phyloP scores from a whole-genome alignment of 2,888 invertebrate genomes.

The Drosophila infuscata region DNA sequence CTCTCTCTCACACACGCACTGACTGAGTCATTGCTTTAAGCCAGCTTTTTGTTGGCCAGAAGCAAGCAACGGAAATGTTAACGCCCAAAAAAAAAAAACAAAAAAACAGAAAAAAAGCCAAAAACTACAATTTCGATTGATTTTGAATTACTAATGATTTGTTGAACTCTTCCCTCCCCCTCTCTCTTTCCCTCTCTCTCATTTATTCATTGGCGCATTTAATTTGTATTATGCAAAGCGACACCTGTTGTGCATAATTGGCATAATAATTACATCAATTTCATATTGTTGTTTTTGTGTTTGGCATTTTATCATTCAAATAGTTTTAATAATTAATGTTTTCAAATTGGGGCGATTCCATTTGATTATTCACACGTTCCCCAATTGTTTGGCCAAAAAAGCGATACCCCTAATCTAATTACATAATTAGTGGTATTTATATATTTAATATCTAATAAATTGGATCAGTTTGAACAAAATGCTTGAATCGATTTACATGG shows the following conservation, averaged over 20 bases:
- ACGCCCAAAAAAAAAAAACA: background rate
- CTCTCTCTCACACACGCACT: constrained; percentile 12
- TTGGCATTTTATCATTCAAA: constrained; percentile 7
- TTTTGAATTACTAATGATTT: constrained; percentile 35
- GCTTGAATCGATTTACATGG: background rate
- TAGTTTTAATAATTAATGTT: background rate
- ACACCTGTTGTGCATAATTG: constrained; percentile 32
- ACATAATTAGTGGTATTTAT: background rate
- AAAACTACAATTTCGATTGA: constrained; percentile 22
- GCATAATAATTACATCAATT: constrained; percentile 40
- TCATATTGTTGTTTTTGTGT: background rate
- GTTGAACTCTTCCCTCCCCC: background rate
- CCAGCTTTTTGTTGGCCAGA: constrained; percentile 21
- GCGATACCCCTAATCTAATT: background rate
- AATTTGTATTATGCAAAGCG: constrained; percentile 41
- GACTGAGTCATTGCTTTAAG: constrained; percentile 32
- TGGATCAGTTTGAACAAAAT: background rate
- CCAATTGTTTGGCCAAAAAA: no score
- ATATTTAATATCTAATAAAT: background rate
- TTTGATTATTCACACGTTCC: background rate
- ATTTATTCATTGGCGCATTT: background rate
- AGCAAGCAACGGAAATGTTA: constrained; percentile 52
- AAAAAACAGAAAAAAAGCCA: background rate
- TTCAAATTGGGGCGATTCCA: background rate
- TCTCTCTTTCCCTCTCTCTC: background rate